phyloP scores from a whole-genome alignment of 64 coral and sea anemone genomes.

The Porites lutea region DNA sequence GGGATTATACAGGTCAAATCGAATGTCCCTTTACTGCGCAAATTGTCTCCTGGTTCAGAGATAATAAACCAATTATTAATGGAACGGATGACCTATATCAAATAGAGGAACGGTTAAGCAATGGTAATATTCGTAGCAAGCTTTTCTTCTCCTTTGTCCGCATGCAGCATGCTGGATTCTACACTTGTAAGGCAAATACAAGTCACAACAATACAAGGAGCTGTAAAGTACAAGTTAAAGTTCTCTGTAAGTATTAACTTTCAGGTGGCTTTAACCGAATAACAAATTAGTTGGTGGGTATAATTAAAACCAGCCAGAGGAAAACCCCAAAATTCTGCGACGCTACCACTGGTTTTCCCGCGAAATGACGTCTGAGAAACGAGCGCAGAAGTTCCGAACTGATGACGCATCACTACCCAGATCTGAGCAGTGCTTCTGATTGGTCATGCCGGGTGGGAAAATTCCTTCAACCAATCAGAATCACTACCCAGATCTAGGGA shows the following conservation, averaged over 20 bases:
- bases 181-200: neutral
- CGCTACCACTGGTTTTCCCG: too few relatives aligned
- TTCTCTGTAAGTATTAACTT: neutral
- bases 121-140: neutral
- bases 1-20: neutral
- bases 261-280: too few relatives aligned
- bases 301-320: too few relatives aligned
- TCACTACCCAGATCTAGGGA: too few relatives aligned
- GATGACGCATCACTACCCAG: too few relatives aligned
- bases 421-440: too few relatives aligned
- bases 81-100: neutral
- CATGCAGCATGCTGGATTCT: neutral
- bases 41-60: neutral
- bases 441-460: too few relatives aligned
- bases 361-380: too few relatives aligned
- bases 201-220: neutral
- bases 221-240: neutral
- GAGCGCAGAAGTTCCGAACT: too few relatives aligned
- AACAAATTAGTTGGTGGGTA: too few relatives aligned
- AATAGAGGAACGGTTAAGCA: neutral
- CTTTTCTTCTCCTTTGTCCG: neutral
- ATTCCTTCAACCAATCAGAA: too few relatives aligned
- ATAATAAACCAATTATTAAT: neutral
- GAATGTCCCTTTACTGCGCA: neutral
- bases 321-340: too few relatives aligned